These are phyloP conservation scores for Sparidentex hasta DNA, from an alignment of 2,797 vertebrate species.

Conservation along the genomic window DNA sequence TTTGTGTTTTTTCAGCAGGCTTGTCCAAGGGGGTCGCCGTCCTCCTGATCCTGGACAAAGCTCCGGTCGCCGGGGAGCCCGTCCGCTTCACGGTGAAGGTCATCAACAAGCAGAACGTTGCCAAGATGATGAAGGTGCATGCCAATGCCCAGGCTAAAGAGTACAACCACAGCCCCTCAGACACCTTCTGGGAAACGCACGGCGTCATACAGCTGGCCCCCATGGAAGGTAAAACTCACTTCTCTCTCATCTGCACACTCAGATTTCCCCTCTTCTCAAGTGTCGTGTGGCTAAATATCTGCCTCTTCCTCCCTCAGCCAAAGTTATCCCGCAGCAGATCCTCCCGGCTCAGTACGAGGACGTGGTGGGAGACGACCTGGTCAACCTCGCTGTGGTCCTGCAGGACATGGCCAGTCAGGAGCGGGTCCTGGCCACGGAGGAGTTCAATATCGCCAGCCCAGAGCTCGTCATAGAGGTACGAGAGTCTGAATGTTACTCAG, in stretches of 20 bases:
- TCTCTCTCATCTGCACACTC: not conserved
- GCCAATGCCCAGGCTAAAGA: constrained; percentile 89
- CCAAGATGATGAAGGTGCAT: constrained; percentile 85
- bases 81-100: constrained; percentile 86
- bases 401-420: constrained; percentile 74
- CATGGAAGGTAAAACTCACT: constrained; percentile 85
- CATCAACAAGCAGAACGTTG: constrained; percentile 79
- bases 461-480: constrained; percentile 80
- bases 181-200: constrained; percentile 86
- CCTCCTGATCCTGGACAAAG: constrained; percentile 83
- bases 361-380: constrained; percentile 72
- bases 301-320: constrained; percentile 61
- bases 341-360: constrained; percentile 66
- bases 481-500: not conserved
- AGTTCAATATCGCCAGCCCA: constrained; percentile 81
- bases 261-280: not conserved
- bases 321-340: constrained; percentile 76
- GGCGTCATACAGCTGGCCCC: constrained; percentile 81
- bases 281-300: not conserved
- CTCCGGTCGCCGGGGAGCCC: constrained; percentile 86
- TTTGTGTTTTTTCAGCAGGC: constrained; percentile 25
- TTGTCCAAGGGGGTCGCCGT: constrained; percentile 61
- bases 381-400: constrained; percentile 87
- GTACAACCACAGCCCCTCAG: constrained; percentile 83
- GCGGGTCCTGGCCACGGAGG: constrained; percentile 76